phyloP scores from a whole-genome alignment of 2,888 invertebrate species.

The Bruchidius siliquastri region DNA sequence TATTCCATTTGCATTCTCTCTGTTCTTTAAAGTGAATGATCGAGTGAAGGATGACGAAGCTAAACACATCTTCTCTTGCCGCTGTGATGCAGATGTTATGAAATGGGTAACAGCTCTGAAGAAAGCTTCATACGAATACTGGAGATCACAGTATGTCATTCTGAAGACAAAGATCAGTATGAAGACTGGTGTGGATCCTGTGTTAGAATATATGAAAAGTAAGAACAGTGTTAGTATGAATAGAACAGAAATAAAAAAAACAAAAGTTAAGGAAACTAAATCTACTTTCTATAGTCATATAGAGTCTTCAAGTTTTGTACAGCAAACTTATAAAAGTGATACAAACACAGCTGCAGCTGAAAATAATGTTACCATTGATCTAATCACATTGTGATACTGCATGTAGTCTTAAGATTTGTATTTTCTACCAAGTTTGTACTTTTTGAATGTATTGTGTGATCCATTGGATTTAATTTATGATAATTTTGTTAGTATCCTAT shows the following conservation, averaged over 20 bases:
- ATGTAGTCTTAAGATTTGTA: background rate
- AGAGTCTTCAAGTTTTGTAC: slow-evolving; percentile 16
- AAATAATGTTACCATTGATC: background rate
- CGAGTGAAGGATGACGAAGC: slow-evolving; percentile 51
- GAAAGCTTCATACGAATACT: slow-evolving; percentile 67
- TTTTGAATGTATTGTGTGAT: too few relatives aligned
- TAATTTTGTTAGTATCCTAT: too few relatives aligned
- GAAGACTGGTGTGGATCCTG: slow-evolving; percentile 60
- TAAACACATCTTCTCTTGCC: slow-evolving; percentile 65
- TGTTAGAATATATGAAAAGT: slow-evolving; percentile 39
- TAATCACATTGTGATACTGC: background rate
- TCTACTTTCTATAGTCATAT: slow-evolving; percentile 41
- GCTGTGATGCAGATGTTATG: slow-evolving; percentile 65
- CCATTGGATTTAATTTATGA: too few relatives aligned
- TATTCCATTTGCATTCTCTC: slow-evolving; percentile 70
- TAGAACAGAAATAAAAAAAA: slow-evolving; percentile 28
- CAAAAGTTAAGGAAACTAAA: slow-evolving; percentile 33
- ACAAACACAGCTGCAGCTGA: background rate
- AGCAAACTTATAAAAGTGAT: background rate
- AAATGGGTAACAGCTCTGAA: slow-evolving; percentile 67
- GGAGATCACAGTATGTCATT: slow-evolving; percentile 59
- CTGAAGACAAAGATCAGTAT: slow-evolving; percentile 64
- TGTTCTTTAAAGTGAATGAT: slow-evolving; percentile 57
- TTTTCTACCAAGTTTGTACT: too few relatives aligned
- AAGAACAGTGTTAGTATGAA: slow-evolving; percentile 25